Base-by-base conservation (phyloP, 2,888 invertebrate species). In the Cecidostiba fungosa region DNA sequence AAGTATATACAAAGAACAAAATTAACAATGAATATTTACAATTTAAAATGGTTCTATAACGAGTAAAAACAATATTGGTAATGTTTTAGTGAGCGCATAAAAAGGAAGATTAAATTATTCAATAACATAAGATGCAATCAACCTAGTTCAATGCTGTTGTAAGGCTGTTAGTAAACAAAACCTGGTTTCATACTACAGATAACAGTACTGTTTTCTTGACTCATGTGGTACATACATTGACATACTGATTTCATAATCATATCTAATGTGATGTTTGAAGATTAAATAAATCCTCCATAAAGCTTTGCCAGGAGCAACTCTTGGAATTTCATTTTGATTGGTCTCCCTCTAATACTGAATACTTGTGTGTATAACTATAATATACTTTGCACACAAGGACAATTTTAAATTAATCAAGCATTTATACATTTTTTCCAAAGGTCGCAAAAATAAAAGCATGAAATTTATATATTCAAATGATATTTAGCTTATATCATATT, bases 271-370 rank as follows among this genome's bases (percentile, higher is more conserved):
- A 70, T 76, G 8, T 70, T 66, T 43, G 54, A 8, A 84, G 47
- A 74, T 32, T 43, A 32, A 26, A 26, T 36, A 23, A 50, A 2
- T 66, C 47, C 23, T 72, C 16, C 16, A 29, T 47, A 74, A 79
- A 83, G 54, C 72, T 47, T 29, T 32, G 70, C 4, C 4, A 23
- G 59, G 43, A 74, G 12, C 23, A 74, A 54, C 14, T 54, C 12
- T 47, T 54, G 80, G 72, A 72, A 69, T 86, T 78, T 39, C 26
- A 43, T 77, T 84, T 83, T 82, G 70, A 83, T 83, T 83, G 39
- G 62, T 84, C 26, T 86, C 77, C 66, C 54, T 50, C 36, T 86
- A 86, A 86, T 86, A 84, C 86, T 84, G 86, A 82, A 78, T 73
- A 59, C 47, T 77, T 29, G n/a, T 32, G 36, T n/a, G 5, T 76